Evolutionary conservation across 2,888 invertebrate species (phyloP), one percentile per base, ranked within the genome.

Genomic region (Caenorhabditis zanzibari): DNA sequence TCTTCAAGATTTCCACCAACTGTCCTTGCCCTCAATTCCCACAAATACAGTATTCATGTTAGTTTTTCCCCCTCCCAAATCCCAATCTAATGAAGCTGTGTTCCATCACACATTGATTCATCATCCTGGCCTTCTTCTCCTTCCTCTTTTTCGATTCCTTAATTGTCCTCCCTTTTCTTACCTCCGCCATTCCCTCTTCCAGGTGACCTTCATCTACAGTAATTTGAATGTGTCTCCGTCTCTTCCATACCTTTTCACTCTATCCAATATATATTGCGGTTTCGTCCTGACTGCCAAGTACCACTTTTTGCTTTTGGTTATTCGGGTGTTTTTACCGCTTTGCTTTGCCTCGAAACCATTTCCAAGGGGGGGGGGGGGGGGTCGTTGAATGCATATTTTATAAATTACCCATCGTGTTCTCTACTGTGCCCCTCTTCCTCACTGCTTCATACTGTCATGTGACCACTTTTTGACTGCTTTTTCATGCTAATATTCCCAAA

Each of bases 301-400:
- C 54, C 75, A 28, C 47, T 73, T 73, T 61, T 61, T 54, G 16
- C 28, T 52, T 35, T 24, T 16, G 35, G 44, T 71, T 58, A 16
- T 47, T 49, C 44, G 16, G 38, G 10, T 14, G 28, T 41, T 58
- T 47, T 61, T 61, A 59, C 72, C 72, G 41, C 58, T 59, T 72
- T 47, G 28, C 38, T 41, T 71, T 54, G 26, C 44, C 28, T 49
- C 24, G 19, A 61, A 59, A 47, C 49, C 68, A 38, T 26, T 68
- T 68, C 44, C 38, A 38, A 47, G 44, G 19, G 1, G 54, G 54
- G 61, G 52, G 44, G 19, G 1, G 54, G 54, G 61, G 52, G 68
- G 76, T 77, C 76, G 76, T 77, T 77, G 76, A 77, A 77, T 77
- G 76, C 76, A 69, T 77, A 77, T 68, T 77, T 77, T 69, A 77